Base-by-base conservation (phyloP, 1,140 invertebrate genomes). In the Magallana angulata region DNA sequence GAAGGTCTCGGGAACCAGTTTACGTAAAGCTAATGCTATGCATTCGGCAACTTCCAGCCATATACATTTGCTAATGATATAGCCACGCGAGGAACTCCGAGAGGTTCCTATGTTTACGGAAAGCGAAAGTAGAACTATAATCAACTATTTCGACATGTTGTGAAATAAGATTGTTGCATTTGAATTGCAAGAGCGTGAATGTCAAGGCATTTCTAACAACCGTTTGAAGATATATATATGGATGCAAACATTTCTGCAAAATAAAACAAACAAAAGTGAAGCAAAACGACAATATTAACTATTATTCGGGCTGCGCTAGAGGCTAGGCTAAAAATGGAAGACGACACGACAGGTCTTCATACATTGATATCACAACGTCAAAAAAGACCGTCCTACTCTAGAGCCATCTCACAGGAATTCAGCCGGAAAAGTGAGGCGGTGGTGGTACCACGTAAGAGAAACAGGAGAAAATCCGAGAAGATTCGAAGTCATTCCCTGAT, bases 371-470 rank as follows among this genome's bases (percentile, higher is more conserved):
- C 82, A 76, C 86, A 87, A 24, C 68, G 81, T 59, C 83, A 82
- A 36, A 48, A 62, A n/a, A n/a, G 86, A 14, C 86, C 86, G 59
- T 82, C 68, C 8, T 87, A 87, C 83, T 57, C 86, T n/a, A 18
- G 86, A 18, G 58, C 71, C 11, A 87, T 87, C 18, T 87, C 86
- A 8, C 57, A 84, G 60, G 86, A 87, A 48, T 87, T 87, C 59
- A 57, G 82, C 8, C 58, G 48, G 18, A 9, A 36, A 64, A 36
- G 7, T 36, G 68, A 30, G 12, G 24, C 24, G 8, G 18, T 30
- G 36, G 68, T 12, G 11, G 11, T 48, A 48, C 36, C 36, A 48
- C 36, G 36, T 18, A n/a, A 16, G 16, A 76, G 68, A 76, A 30
- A 9, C 1, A 71, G 24, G 8, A 71, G 64, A 24, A 71, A 24